Percentiles rank a stretch among this genome's conserved stretches.
Conservation (phyloP, 1,140 invertebrate species). For the Amyelois transitella region DNA sequence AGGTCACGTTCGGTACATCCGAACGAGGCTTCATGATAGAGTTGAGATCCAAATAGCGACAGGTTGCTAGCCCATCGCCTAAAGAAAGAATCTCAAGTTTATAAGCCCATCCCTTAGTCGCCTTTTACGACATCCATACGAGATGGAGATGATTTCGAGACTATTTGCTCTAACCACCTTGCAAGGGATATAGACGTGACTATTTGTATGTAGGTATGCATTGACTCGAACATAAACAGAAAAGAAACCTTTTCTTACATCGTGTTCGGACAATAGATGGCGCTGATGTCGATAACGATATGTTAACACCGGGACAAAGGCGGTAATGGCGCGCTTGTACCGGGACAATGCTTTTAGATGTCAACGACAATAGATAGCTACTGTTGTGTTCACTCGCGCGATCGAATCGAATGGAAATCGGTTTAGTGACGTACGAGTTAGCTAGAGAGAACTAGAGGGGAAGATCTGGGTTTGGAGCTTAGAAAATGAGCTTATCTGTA, state of each 20-base stretch:
- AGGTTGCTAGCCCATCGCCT: too few species aligned
- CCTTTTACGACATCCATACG: too few species aligned
- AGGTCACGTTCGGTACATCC: too few species aligned
- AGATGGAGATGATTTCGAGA: too few species aligned
- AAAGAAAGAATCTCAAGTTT: too few species aligned
- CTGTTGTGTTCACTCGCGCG: slow-evolving; percentile 55
- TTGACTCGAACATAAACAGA: background rate
- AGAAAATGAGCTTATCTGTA: too few species aligned
- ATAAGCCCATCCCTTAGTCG: too few species aligned
- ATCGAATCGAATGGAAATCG: slow-evolving; percentile 47
- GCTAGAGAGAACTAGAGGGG: background rate
- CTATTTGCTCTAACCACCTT: too few species aligned
- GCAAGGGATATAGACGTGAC: too few species aligned
- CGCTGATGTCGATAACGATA: slow-evolving; percentile 72
- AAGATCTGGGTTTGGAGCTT: background rate
- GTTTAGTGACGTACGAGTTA: slow-evolving; percentile 17
- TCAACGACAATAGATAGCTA: slow-evolving; percentile 66
- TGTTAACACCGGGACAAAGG: slow-evolving; percentile 72
- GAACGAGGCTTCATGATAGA: too few species aligned
- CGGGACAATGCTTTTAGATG: slow-evolving; percentile 71
- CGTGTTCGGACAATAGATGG: slow-evolving; percentile 64
- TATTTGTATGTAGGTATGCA: too few species aligned
- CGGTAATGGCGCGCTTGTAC: slow-evolving; percentile 70
- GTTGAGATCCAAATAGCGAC: too few species aligned
- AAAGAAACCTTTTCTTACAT: background rate